Base-by-base conservation (phyloP, 1,140 invertebrate species). In the Ectropis grisescens region DNA sequence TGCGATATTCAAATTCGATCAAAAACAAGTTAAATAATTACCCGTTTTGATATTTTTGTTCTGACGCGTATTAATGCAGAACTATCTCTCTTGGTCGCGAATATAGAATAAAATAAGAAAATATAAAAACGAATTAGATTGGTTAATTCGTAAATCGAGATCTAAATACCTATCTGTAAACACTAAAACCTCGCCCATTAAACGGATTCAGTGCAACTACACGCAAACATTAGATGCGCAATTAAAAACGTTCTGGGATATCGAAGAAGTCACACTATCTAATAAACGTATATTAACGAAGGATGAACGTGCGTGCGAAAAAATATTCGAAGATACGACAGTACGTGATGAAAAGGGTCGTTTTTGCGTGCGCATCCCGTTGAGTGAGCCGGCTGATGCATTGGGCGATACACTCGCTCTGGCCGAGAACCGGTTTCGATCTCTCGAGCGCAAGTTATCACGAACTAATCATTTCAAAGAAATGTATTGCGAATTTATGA, bases 401-500 rank as follows among this genome's bases (percentile, higher is more conserved):
- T 31, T 62, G 11, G 54, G 53, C 8, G 53, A 57, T 8, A 37
- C 42, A 6, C 47, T 45, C 11, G 6, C 22, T 25, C 29, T 28
- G 12, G 53, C 53, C 2, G 24, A 38, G 28, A 38, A 26, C 15
- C 29, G 51, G 6, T 61, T 58, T 35, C 13, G 51, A 13, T 41
- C 40, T 0, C 34, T 70, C 14, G 59, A 70, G 41, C 29, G 38
- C 11, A 47, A 41, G 23, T 41, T 69, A 13, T n/a, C 33, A 23
- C 44, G 42, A 22, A 43, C 40, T 13, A 13, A 37, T 13, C 11
- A 41, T 5, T 46, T 46, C 12, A 49, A 45, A 39, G 15, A 33
- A 22, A 15, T 47, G 22, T 66, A 58, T 36, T 10, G 1, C 13
- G 42, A 64, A 11, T 60, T 68, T 40, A 58, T 71, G 12, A 6